Conservation (phyloP, 2,888 invertebrate genomes). For the Oscheius sp. region DNA sequence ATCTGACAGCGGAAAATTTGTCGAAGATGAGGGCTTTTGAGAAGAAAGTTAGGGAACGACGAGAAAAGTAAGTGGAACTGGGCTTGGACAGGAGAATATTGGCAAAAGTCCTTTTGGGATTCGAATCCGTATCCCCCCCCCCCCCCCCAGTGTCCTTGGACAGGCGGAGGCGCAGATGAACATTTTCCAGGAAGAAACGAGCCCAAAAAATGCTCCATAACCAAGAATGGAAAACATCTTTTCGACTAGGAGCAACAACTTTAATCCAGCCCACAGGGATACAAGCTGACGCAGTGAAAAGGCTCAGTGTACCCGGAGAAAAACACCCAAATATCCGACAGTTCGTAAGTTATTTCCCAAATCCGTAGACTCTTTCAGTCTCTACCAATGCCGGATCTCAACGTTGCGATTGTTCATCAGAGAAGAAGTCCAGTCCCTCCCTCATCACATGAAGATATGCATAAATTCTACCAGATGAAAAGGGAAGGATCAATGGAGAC, state of each 20-base stretch:
- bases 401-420: background rate
- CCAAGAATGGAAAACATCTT: conserved; percentile 14
- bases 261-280: conserved; percentile 19
- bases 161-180: no score
- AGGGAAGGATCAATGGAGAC: conserved; percentile 39
- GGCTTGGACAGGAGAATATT: no score
- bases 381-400: conserved; percentile 13
- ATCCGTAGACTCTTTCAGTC: background rate
- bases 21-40: conserved; percentile 51
- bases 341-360: background rate
- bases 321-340: no score
- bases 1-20: conserved; percentile 60
- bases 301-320: background rate
- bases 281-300: background rate
- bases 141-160: no score
- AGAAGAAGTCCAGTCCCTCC: background rate
- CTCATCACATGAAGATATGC: conserved; percentile 13
- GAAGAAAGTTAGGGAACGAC: conserved; percentile 50
- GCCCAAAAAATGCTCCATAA: conserved; percentile 1
- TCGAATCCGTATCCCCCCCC: no score
- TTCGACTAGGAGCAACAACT: conserved; percentile 18
- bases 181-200: conserved; percentile 1
- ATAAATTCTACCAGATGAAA: conserved; percentile 1
- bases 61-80: conserved; percentile 39
- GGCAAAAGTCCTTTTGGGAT: no score